Base-by-base conservation (phyloP, 2,113 vertebrate genomes). In the Hemicordylus capensis region DNA sequence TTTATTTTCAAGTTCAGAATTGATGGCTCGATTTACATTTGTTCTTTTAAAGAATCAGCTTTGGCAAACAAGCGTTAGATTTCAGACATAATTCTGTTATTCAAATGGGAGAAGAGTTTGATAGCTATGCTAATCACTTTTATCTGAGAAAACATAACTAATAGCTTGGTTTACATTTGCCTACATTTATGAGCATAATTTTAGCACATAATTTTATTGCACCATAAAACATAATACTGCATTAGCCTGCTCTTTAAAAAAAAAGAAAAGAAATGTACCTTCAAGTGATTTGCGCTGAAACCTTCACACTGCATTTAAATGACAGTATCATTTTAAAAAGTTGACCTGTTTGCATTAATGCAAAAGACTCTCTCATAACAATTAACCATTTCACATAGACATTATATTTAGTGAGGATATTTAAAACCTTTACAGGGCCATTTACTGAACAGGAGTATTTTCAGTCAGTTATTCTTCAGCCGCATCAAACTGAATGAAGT, bases 51-150 rank as follows among this genome's bases (percentile, higher is more conserved):
- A 95, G 92, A 90, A 92, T 80, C 88, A 87, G 90, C 91, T 92
- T 94, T 91, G 81, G 91, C 93, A 94, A 96, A 93, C 89, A 94
- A 83, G 93, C 89, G 90, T 92, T 94, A 95, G 93, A 96, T 93
- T 96, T 95, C 89, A 95, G 92, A 95, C 95, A 95, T 96, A 96
- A 96, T 97, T 96, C 96, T 96, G 96, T 96, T 97, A 96, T 96
- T 97, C 96, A 96, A 95, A 96, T 96, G 95, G 95, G 95, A 96
- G 91, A 96, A 93, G 96, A 96, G 94, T 96, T 97, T 97, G 96
- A 97, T 97, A 95, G 96, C 95, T 96, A 97, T 97, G 96, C 96
- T 97, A 97, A 97, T 97, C 95, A 97, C 96, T 97, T 97, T 97
- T 97, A 97, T 97, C 96, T 96, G 95, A 95, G 95, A 96, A 97